These are phyloP conservation scores for Caenorhabditis virilis DNA, from an alignment of 2,888 invertebrate species.

Conservation along the genomic window DNA sequence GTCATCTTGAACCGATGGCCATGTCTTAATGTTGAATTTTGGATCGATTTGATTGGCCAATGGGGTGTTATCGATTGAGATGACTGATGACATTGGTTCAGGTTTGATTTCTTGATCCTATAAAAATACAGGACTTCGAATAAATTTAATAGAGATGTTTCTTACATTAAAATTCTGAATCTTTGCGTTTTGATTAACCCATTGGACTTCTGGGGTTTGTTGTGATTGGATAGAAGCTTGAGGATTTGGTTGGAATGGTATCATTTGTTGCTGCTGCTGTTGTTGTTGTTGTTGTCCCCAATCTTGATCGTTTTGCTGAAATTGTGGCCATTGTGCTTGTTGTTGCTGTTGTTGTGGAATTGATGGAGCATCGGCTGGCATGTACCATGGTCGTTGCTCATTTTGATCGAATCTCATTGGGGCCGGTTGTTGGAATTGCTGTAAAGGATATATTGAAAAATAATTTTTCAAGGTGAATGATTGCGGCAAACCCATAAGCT, in stretches of 20 bases:
- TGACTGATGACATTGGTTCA: conserved; percentile 14
- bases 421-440: neutral
- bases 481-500: too few relatives aligned
- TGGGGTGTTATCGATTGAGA: conserved; percentile 4
- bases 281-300: conserved; percentile 8
- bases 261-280: conserved; percentile 5
- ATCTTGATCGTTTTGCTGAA: neutral
- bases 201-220: conserved; percentile 5
- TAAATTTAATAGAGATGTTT: too few relatives aligned
- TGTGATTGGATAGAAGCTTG: conserved; percentile 11
- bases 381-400: neutral
- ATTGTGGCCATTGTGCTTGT: neutral
- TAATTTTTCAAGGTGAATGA: too few relatives aligned
- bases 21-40: conserved; percentile 9
- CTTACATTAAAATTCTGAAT: too few relatives aligned
- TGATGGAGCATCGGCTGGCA: too few relatives aligned
- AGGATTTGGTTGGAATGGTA: conserved; percentile 36
- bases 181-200: conserved; percentile 6
- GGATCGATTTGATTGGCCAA: neutral
- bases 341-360: too few relatives aligned
- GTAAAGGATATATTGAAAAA: too few relatives aligned
- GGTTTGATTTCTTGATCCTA: too few relatives aligned
- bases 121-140: too few relatives aligned
- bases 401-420: neutral
- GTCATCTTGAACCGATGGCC: conserved; percentile 9